Evolutionary conservation across 2,888 invertebrate genomes (phyloP).

Genomic region (Linnaemya vulpina): DNA sequence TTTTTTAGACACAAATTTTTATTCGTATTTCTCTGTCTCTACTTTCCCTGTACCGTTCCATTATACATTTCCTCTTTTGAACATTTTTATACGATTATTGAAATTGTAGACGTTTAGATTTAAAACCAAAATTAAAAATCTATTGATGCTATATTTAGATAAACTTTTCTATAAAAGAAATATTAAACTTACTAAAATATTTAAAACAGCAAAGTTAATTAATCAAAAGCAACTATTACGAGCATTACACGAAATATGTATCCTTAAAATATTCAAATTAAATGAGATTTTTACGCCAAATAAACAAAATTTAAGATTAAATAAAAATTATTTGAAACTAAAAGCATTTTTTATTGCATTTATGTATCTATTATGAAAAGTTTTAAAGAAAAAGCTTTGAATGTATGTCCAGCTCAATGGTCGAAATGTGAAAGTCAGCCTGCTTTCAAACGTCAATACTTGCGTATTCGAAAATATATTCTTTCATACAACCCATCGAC

Average conservation of each 20-base stretch:
- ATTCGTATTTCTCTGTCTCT: background rate
- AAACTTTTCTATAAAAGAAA: constrained; percentile 64
- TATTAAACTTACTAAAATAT: constrained; percentile 44
- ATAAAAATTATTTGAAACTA: constrained; percentile 18
- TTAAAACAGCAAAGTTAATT: constrained; percentile 32
- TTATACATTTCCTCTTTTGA: constrained; percentile 18
- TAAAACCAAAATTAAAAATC: constrained; percentile 36
- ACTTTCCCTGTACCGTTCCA: background rate
- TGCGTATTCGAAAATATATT: no score
- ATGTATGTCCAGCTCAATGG: no score
- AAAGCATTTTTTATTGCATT: background rate
- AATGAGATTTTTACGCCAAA: constrained; percentile 40
- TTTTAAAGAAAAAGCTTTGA: no score
- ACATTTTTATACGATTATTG: constrained; percentile 28
- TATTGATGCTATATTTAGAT: constrained; percentile 65
- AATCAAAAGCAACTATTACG: constrained; percentile 10
- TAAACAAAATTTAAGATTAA: constrained; percentile 47
- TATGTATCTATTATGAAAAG: background rate
- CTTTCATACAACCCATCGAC: no score
- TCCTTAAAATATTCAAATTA: constrained; percentile 35
- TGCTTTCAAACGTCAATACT: no score
- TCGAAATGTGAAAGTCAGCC: no score
- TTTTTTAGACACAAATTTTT: constrained; percentile 34
- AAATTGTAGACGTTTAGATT: constrained; percentile 29
- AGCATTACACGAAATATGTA: constrained; percentile 4